Conservation (phyloP, 2,797 vertebrate species). For the Fratercula arctica region DNA sequence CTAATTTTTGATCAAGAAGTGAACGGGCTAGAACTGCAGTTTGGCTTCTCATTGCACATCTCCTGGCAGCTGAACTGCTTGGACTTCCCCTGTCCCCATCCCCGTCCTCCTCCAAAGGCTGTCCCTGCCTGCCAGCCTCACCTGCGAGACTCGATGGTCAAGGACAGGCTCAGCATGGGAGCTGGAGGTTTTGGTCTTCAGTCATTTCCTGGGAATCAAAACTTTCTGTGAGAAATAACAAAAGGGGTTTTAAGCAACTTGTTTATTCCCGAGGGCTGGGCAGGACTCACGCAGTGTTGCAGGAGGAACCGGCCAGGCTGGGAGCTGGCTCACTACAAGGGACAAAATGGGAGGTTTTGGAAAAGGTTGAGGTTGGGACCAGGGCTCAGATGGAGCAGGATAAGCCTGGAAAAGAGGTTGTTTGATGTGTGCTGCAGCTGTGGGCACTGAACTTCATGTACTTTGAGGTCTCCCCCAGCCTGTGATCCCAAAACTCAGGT, state of each 20-base stretch:
- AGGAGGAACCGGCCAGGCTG: background rate
- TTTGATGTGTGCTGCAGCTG: background rate
- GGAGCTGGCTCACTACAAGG: background rate
- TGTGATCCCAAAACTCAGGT: background rate
- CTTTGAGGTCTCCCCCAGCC: background rate
- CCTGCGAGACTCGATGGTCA: rapidly evolving
- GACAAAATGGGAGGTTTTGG: background rate
- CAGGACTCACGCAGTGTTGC: background rate
- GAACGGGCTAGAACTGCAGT: background rate
- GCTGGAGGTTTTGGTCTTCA: background rate
- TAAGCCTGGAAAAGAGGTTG: background rate
- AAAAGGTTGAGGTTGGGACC: background rate
- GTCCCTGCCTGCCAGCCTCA: background rate
- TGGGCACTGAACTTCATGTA: background rate
- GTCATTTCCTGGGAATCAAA: background rate
- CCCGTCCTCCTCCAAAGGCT: background rate
- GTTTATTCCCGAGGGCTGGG: background rate
- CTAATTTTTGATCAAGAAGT: background rate
- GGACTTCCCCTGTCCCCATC: background rate
- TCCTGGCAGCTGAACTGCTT: background rate
- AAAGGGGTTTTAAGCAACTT: background rate
- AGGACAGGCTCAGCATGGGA: background rate
- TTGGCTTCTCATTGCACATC: background rate
- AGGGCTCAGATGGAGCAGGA: background rate
- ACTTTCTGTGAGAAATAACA: background rate